A percentile compares a stretch with the other conserved stretches of the same genome.
Evolutionary conservation across 2,888 invertebrate genomes (phyloP).

Genomic region (Diaphora mendica): DNA sequence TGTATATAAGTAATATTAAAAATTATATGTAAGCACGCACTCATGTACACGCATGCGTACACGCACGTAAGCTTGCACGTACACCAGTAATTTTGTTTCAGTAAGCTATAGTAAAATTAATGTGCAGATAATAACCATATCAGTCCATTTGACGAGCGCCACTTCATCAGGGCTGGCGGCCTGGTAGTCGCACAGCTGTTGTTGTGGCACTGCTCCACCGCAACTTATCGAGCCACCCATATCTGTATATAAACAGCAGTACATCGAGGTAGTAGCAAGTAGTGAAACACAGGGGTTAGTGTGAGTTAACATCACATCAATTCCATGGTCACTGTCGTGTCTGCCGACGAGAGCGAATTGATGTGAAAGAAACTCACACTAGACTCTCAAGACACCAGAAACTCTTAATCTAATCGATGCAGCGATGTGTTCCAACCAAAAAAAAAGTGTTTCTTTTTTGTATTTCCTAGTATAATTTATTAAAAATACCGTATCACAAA

Average conservation of each 20-base stretch:
- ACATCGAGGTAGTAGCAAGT: background rate
- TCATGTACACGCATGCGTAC: background rate
- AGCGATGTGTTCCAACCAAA: too few relatives aligned
- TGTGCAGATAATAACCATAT: constrained; percentile 86
- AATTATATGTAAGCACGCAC: background rate
- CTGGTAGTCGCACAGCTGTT: constrained; percentile 87
- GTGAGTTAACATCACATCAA: too few relatives aligned
- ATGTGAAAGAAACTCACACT: too few relatives aligned
- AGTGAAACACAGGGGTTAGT: background rate
- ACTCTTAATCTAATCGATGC: too few relatives aligned
- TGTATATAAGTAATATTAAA: background rate
- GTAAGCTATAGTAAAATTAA: background rate
- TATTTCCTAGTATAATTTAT: too few relatives aligned
- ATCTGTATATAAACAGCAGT: constrained; percentile 55
- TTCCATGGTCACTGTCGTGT: too few relatives aligned
- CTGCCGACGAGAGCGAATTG: too few relatives aligned
- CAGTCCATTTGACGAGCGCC: constrained; percentile 96
- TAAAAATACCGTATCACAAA: too few relatives aligned
- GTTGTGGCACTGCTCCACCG: constrained; percentile 81
- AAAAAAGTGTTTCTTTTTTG: too few relatives aligned
- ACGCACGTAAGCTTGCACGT: background rate
- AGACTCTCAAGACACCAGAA: too few relatives aligned
- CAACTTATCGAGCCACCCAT: constrained; percentile 81
- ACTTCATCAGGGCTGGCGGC: constrained; percentile 98
- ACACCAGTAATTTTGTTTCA: background rate